Evolutionary conservation across 2,888 invertebrate genomes (phyloP).

Genomic region (Agonopterix alstromeriana): DNA sequence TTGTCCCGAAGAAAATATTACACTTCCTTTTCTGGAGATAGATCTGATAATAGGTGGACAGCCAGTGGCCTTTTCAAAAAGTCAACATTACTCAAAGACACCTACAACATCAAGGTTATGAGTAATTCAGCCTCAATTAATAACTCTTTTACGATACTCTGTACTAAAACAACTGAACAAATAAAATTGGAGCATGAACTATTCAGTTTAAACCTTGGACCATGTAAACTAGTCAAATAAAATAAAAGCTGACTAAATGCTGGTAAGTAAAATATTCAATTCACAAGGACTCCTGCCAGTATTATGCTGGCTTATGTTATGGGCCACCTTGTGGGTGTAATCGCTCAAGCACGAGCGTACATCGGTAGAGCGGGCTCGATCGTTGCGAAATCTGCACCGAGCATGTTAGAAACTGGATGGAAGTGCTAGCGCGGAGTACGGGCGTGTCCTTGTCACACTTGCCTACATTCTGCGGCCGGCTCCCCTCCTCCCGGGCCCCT

Average conservation of each 20-base stretch:
- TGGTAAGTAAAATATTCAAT: not conserved
- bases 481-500: constrained; percentile 42
- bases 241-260: constrained; percentile 3
- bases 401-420: constrained; percentile 75
- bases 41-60: no score
- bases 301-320: constrained; percentile 26
- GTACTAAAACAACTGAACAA: constrained; percentile 1
- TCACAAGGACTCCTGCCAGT: constrained; percentile 16
- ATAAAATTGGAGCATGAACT: not conserved
- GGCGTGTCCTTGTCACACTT: constrained; percentile 77
- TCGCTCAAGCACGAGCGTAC: constrained; percentile 24
- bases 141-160: no score
- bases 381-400: constrained; percentile 68
- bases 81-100: no score
- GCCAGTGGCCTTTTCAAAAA: no score
- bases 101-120: no score
- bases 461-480: constrained; percentile 71
- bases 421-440: constrained; percentile 72
- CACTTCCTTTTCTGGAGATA: no score
- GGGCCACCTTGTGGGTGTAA: constrained; percentile 48
- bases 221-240: constrained; percentile 4
- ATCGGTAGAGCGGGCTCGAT: constrained; percentile 47
- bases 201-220: constrained; percentile 2
- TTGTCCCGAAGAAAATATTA: no score
- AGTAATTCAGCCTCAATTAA: no score